A percentile compares a stretch with the other conserved stretches of the same genome.
Conservation (phyloP, 1,140 invertebrate species). For the Platyura marginata region DNA sequence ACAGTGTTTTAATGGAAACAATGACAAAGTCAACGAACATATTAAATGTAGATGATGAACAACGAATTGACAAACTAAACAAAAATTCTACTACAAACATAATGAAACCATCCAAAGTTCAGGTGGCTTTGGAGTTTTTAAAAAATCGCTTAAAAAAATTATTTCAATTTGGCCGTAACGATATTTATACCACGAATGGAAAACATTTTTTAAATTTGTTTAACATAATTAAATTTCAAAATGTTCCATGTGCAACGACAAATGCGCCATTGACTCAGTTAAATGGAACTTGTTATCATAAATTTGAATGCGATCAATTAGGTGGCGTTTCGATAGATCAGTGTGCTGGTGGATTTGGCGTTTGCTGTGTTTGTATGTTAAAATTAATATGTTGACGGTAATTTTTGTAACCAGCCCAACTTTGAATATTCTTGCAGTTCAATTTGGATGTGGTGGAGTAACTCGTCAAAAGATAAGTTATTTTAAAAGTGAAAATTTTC, state of each 20-base stretch:
- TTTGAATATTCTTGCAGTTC: constrained; percentile 25
- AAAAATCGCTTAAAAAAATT: too few relatives aligned
- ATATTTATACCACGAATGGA: too few relatives aligned
- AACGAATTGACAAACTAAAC: too few relatives aligned
- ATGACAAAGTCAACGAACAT: too few relatives aligned
- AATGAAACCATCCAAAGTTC: too few relatives aligned
- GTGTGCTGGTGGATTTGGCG: constrained; percentile 54
- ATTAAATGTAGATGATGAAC: too few relatives aligned
- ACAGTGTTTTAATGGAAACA: too few relatives aligned
- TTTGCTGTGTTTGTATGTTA: constrained; percentile 53
- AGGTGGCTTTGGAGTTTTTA: too few relatives aligned
- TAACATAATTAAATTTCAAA: constrained; percentile 49
- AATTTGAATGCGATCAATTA: constrained; percentile 37
- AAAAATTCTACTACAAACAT: too few relatives aligned
- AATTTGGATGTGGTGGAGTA: constrained; percentile 33
- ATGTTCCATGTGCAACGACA: constrained; percentile 34
- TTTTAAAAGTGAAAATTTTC: constrained; percentile 38
- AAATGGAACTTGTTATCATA: constrained; percentile 46
- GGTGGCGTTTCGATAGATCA: constrained; percentile 39
- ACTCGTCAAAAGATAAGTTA: constrained; percentile 32
- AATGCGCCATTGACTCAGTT: constrained; percentile 11
- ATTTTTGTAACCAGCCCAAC: constrained; percentile 13
- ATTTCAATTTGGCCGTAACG: too few relatives aligned
- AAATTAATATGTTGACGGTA: constrained; percentile 11
- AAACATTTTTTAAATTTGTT: constrained; percentile 46